Evolutionary conservation across 2,888 invertebrate species (phyloP).

Genomic region (Drosophila parthenogenetica): DNA sequence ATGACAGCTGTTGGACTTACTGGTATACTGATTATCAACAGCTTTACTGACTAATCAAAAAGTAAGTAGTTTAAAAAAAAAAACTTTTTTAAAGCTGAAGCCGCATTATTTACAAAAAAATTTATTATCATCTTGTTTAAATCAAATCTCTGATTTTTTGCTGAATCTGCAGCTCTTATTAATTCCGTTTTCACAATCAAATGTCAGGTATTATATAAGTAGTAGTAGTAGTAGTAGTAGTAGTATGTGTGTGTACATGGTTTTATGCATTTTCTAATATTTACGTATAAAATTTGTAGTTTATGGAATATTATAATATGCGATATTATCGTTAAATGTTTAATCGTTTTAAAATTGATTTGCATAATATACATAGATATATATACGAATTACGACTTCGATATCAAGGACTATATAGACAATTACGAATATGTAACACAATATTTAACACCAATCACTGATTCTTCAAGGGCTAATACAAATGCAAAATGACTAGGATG

Average conservation of each 20-base stretch:
- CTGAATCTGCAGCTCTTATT: neutral
- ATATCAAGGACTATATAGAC: conserved; percentile 80
- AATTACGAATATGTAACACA: conserved; percentile 82
- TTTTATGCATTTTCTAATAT: conserved; percentile 60
- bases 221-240: neutral
- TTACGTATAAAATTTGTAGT: conserved; percentile 53
- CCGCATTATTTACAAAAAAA: conserved; percentile 2
- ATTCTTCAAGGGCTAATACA: conserved; percentile 79
- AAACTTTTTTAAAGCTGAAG: neutral
- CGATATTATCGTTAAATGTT: conserved; percentile 67
- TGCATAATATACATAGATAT: conserved; percentile 63
- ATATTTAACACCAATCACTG: conserved; percentile 84
- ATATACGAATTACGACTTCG: conserved; percentile 73
- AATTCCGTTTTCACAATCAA: conserved; percentile 10
- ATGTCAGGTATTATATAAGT: conserved; percentile 33
- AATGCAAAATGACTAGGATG: conserved; percentile 75
- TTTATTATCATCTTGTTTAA: neutral
- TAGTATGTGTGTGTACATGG: conserved; percentile 63
- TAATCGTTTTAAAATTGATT: conserved; percentile 58
- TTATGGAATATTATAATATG: conserved; percentile 66
- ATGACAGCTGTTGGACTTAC: conserved; percentile 1
- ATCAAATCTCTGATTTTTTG: neutral
- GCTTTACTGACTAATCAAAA: conserved; percentile 11
- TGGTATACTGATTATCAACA: conserved; percentile 13
- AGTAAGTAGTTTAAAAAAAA: neutral